Evolutionary conservation across 1,140 invertebrate genomes (phyloP).

Genomic region (Trichonephila clavipes): DNA sequence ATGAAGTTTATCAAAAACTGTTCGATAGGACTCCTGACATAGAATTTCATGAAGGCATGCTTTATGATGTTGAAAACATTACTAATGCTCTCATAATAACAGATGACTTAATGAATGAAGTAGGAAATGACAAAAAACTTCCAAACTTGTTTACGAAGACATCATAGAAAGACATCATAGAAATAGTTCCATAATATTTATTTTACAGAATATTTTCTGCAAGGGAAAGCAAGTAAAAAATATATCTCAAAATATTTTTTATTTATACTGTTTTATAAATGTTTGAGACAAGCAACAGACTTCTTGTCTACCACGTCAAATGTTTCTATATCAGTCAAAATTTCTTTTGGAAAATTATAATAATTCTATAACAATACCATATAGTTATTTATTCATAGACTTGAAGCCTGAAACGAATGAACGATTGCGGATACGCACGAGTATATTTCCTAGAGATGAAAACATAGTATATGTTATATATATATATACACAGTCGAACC

Average conservation of each 20-base stretch:
- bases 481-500: no score
- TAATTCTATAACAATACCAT: not conserved
- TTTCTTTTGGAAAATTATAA: not conserved
- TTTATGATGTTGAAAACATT: no score
- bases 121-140: not conserved
- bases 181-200: not conserved
- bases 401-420: not conserved
- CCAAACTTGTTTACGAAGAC: not conserved
- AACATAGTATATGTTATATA: no score
- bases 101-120: no score
- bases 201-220: not conserved
- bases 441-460: not conserved
- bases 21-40: no score
- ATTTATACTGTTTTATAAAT: not conserved
- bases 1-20: no score
- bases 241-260: not conserved
- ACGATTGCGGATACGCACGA: not conserved
- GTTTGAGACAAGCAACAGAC: not conserved
- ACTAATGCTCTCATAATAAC: no score
- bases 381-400: not conserved
- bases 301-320: not conserved
- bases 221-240: not conserved
- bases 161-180: not conserved
- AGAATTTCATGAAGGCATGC: no score
- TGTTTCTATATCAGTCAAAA: not conserved